phyloP scores from a whole-genome alignment of 2,797 vertebrate species.

The Rhadinocentrus ornatus region DNA sequence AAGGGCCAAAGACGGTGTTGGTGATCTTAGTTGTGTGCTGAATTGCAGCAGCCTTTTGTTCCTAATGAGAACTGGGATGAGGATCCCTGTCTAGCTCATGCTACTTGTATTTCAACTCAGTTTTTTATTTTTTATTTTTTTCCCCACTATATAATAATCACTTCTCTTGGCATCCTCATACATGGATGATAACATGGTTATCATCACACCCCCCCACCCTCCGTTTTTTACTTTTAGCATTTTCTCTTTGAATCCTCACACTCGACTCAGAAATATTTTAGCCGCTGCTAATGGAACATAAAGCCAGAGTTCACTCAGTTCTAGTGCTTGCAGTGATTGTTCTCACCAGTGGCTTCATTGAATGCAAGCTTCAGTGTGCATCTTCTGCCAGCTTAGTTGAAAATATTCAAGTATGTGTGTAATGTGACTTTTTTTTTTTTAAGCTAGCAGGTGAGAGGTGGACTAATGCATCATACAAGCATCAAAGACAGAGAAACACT shows the following conservation, averaged over 20 bases:
- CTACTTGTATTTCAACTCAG: constrained; percentile 19
- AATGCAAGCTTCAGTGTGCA: constrained; percentile 38
- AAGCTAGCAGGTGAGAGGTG: constrained; percentile 63
- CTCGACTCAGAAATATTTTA: constrained; percentile 54
- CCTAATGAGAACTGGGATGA: constrained; percentile 48
- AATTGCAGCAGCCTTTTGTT: constrained; percentile 31
- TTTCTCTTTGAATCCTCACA: constrained; percentile 40
- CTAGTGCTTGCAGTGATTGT: constrained; percentile 53
- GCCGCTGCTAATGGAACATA: constrained; percentile 69
- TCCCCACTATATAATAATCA: constrained; percentile 40
- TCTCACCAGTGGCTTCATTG: constrained; percentile 52
- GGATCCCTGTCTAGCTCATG: constrained; percentile 37
- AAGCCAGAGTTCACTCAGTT: constrained; percentile 63
- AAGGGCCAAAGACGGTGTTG: constrained; percentile 11
- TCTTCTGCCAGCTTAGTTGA: constrained; percentile 29
- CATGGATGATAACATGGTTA: too few relatives aligned
- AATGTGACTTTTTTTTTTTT: constrained; percentile 34
- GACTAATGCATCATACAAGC: constrained; percentile 68
- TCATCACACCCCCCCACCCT: too few relatives aligned
- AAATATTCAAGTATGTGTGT: constrained; percentile 39
- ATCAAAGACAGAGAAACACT: constrained; percentile 65
- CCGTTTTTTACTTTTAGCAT: neutral
- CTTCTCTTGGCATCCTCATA: constrained; percentile 23
- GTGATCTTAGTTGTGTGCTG: constrained; percentile 23
- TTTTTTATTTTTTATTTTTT: too few relatives aligned